Conservation (phyloP, 2,888 invertebrate species). For the Eucera pruinosa region DNA sequence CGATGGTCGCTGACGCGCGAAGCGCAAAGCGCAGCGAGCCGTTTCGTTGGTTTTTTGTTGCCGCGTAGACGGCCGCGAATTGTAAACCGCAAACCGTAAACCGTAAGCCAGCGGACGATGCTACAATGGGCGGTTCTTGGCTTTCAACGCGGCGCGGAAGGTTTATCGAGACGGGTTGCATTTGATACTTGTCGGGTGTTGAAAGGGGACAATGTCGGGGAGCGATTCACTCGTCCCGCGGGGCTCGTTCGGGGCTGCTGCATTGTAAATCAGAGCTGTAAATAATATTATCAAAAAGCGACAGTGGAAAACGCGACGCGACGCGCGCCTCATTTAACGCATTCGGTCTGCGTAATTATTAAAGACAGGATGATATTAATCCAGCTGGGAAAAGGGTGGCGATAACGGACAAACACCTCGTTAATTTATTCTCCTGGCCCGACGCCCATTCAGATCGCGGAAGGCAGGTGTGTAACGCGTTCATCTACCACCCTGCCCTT, state of each 20-base stretch:
- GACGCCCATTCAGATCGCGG: constrained; percentile 55
- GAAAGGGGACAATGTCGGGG: constrained; percentile 30
- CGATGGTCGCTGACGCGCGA: too few species aligned
- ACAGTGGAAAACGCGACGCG: constrained; percentile 43
- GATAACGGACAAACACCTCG: constrained; percentile 70
- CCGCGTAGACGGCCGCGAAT: too few species aligned
- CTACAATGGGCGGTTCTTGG: constrained; percentile 26
- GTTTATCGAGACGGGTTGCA: too few species aligned
- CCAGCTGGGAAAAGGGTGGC: constrained; percentile 38
- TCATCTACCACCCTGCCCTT: too few species aligned
- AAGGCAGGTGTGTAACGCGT: constrained; percentile 15
- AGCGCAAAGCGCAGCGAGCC: too few species aligned
- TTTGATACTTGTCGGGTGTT: constrained; percentile 27
- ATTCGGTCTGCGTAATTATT: constrained; percentile 70
- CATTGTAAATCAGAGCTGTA: constrained; percentile 61
- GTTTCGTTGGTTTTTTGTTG: too few species aligned
- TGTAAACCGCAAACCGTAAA: too few species aligned
- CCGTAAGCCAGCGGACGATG: constrained; percentile 21
- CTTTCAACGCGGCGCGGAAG: too few species aligned
- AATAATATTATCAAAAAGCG: constrained; percentile 65
- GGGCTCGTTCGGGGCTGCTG: constrained; percentile 34
- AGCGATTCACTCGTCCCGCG: constrained; percentile 46
- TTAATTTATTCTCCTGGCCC: constrained; percentile 69
- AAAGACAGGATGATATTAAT: constrained; percentile 69
- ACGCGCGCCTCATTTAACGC: too few species aligned